Percentiles rank a stretch among this genome's conserved stretches.
These are phyloP conservation scores for Malacosoma neustria DNA, from an alignment of 2,888 invertebrate genomes.

Conservation along the genomic window DNA sequence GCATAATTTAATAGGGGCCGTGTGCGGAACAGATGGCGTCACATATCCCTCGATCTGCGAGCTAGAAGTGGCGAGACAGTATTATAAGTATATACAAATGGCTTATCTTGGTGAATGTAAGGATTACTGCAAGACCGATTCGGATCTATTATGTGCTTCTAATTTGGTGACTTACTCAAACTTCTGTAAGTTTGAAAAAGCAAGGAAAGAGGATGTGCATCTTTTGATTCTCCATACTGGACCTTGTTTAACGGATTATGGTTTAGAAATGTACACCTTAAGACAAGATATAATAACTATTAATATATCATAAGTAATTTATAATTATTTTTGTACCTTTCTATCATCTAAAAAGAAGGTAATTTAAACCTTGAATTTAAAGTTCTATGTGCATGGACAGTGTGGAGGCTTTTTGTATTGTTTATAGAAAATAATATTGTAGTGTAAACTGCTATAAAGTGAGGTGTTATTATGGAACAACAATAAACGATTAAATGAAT, in stretches of 20 bases:
- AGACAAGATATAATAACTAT: background rate
- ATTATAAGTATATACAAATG: conserved; percentile 7
- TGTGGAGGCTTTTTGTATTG: too few relatives aligned
- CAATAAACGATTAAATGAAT: too few relatives aligned
- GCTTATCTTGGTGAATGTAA: background rate
- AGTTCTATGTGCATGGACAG: too few relatives aligned
- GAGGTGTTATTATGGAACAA: too few relatives aligned
- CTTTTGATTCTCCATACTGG: background rate
- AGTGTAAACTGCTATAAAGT: too few relatives aligned
- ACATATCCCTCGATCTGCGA: conserved; percentile 19
- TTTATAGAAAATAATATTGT: too few relatives aligned
- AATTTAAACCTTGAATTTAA: too few relatives aligned
- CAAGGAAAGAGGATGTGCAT: conserved; percentile 4
- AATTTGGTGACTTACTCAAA: conserved; percentile 27
- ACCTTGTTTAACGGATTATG: background rate
- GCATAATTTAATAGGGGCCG: conserved; percentile 11
- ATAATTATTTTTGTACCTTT: too few relatives aligned
- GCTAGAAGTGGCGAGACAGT: conserved; percentile 14
- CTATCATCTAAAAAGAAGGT: too few relatives aligned
- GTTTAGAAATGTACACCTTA: background rate
- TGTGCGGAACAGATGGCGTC: conserved; percentile 19
- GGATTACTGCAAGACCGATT: background rate
- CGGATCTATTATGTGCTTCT: conserved; percentile 21
- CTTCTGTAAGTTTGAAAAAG: conserved; percentile 16
- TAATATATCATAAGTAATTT: background rate